Percentiles rank a stretch among this genome's conserved stretches.
Evolutionary conservation across 2,113 vertebrate genomes (phyloP).

Genomic region (Neofelis nebulosa): DNA sequence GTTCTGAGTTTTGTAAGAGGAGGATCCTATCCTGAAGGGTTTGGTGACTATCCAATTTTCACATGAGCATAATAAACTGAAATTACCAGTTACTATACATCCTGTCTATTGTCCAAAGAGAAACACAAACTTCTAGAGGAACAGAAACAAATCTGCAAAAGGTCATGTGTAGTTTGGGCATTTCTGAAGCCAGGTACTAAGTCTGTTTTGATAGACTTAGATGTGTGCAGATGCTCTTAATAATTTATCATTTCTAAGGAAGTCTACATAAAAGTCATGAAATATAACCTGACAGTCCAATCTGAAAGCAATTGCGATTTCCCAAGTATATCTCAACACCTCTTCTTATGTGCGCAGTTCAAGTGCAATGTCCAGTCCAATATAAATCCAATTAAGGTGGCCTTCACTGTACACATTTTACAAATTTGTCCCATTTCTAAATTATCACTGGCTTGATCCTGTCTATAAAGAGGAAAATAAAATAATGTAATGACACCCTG

Average conservation of each 20-base stretch:
- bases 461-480: slow-evolving; percentile 67
- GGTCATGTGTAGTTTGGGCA: not conserved
- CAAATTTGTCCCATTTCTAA: slow-evolving; percentile 56
- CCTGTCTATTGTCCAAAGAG: slow-evolving; percentile 40
- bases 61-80: slow-evolving; percentile 69
- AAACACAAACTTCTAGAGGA: slow-evolving; percentile 44
- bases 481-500: slow-evolving; percentile 72
- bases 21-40: slow-evolving; percentile 63
- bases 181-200: slow-evolving; percentile 28
- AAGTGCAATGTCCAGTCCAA: not conserved
- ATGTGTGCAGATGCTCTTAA: not conserved
- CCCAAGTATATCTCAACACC: not conserved
- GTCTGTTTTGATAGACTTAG: not conserved
- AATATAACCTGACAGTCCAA: not conserved
- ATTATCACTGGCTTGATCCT: slow-evolving; percentile 40
- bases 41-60: slow-evolving; percentile 74
- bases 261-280: not conserved
- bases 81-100: slow-evolving; percentile 70
- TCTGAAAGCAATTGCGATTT: slow-evolving; percentile 19
- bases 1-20: slow-evolving; percentile 74
- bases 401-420: not conserved
- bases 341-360: not conserved
- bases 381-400: not conserved
- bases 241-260: slow-evolving; percentile 8
- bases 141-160: slow-evolving; percentile 57